These are phyloP conservation scores for Gopherus evgoodei DNA, from an alignment of 2,113 vertebrate species.

Conservation along the genomic window DNA sequence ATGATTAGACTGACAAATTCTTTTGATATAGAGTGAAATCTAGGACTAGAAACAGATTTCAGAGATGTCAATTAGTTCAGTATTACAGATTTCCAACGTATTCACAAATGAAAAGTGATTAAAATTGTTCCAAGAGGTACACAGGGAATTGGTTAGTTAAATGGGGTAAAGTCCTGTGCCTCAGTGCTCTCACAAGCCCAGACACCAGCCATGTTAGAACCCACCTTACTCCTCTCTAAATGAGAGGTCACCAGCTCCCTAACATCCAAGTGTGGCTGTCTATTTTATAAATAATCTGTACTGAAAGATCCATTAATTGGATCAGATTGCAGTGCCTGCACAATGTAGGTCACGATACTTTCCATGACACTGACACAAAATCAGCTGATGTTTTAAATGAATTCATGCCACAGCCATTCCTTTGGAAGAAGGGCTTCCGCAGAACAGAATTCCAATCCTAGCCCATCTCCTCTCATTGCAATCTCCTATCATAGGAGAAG, in stretches of 20 bases:
- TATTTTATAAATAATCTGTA: conserved; percentile 49
- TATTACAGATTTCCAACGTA: not conserved
- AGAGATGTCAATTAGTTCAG: not conserved
- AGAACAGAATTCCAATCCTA: conserved; percentile 1
- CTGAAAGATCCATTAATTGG: conserved; percentile 47
- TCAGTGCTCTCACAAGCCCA: not conserved
- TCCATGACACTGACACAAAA: conserved; percentile 16
- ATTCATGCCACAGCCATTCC: not conserved
- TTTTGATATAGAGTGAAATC: conserved; percentile 32
- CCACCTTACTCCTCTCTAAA: not conserved
- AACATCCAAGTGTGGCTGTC: conserved; percentile 17
- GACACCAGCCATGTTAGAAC: not conserved
- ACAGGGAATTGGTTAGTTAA: not conserved
- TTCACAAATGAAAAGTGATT: conserved; percentile 24
- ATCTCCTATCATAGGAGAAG: not conserved
- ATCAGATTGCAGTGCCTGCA: conserved; percentile 24
- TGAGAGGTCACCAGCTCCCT: conserved; percentile 32
- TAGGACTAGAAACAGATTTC: conserved; percentile 21
- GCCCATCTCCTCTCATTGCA: not conserved
- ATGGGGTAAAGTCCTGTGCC: not conserved
- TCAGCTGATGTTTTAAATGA: conserved; percentile 10
- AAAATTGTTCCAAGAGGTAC: not conserved
- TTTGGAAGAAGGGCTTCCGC: not conserved
- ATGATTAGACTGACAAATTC: not conserved
- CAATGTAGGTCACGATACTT: conserved; percentile 41